Evolutionary conservation across 2,888 invertebrate species (phyloP), one percentile per base, ranked within the genome.

Genomic region (Rotaria sp.): DNA sequence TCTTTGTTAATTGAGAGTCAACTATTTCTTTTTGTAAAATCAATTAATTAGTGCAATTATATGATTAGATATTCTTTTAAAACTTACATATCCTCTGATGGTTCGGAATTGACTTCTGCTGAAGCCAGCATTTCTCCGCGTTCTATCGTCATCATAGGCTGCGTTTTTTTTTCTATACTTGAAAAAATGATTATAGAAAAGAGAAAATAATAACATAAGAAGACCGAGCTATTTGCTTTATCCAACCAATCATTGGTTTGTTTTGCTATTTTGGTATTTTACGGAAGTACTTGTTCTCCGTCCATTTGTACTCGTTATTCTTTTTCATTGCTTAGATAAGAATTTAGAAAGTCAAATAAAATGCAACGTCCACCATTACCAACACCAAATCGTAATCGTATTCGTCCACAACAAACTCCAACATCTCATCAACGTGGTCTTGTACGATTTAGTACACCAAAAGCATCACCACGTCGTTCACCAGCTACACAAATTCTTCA

Each of bases 401-500:
- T 35, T 15, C 67, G 67, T 67, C 67, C 67, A 21, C 67, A 67
- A 35, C 67, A 67, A 35, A 67, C 67, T 35, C 67, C 67, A 21
- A 67, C 35, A 38, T 67, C 67, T 35, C 30, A 67, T 67, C 67
- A 67, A 67, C 67, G 67, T 67, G 67, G 67, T 67, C 67, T 67
- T 38, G 67, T 67, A 38, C 67, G 67, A 35, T 67, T 67, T 35
- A 67, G 67, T 67, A 67, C 67, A 67, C 67, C 67, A 7, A 67
- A 67, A 67, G 67, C 67, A 8, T 67, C 67, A 67, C 67, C 67
- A 67, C 67, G 67, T 67, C 67, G 67, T 67, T 67, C 67, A 18
- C 67, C 67, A 30, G 67, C 67, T 4, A 38, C 35, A 21, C 67
- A 67, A 67, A 67, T 67, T 35, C 18, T 35, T 35, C 35, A 18